phyloP scores from a whole-genome alignment of 2,888 invertebrate genomes.

The Torymus tubicola region DNA sequence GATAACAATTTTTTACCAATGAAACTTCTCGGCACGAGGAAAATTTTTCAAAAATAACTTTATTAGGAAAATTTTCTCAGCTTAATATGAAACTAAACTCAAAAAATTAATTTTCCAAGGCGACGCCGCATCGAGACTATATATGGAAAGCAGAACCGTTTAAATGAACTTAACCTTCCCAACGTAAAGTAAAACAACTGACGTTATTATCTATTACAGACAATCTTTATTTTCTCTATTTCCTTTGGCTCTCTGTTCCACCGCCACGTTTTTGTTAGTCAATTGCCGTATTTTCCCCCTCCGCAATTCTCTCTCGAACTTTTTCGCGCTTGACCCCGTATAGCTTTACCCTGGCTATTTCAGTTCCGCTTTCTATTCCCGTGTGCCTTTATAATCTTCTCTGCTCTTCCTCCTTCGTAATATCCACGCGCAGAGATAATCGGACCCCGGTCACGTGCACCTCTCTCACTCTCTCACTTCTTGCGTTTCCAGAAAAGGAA shows the following conservation, averaged over 20 bases:
- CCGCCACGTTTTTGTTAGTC: not conserved
- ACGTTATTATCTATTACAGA: not conserved
- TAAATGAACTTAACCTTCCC: not conserved
- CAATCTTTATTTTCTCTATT: not conserved
- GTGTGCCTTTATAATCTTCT: conserved; percentile 32
- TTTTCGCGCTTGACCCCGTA: conserved; percentile 4
- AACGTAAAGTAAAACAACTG: not conserved
- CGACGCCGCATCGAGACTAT: not conserved
- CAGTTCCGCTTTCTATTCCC: conserved; percentile 46
- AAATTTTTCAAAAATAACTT: no score
- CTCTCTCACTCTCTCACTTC: not conserved
- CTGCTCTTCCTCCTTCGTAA: not conserved
- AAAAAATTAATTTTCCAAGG: not conserved
- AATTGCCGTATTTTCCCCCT: not conserved
- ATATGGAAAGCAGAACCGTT: not conserved
- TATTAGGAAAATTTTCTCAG: no score
- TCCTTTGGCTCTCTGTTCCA: not conserved
- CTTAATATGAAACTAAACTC: no score
- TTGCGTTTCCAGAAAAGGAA: conserved; percentile 53
- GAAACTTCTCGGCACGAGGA: no score
- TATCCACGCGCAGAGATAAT: conserved; percentile 40
- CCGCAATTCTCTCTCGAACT: not conserved
- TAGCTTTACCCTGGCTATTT: conserved; percentile 33
- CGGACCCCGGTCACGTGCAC: conserved; percentile 40
- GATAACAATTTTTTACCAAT: no score